Evolutionary conservation across 2,888 invertebrate genomes (phyloP).

Genomic region (Sepiola atlantica): DNA sequence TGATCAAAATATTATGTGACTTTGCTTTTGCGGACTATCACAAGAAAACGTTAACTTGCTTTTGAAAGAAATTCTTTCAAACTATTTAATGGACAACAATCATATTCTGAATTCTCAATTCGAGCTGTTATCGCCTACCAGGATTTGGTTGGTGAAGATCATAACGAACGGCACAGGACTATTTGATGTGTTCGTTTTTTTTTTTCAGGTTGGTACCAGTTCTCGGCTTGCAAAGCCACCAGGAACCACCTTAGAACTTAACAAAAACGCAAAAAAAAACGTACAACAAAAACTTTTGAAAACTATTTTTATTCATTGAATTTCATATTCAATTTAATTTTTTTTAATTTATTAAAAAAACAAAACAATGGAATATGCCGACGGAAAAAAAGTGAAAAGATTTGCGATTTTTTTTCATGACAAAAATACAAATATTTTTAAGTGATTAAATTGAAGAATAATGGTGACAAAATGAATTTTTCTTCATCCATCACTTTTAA

Average conservation of each 20-base stretch:
- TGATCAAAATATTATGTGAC: not conserved
- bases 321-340: not conserved
- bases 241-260: not conserved
- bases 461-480: not conserved
- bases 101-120: too few relatives aligned
- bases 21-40: not conserved
- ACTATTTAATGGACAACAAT: too few relatives aligned
- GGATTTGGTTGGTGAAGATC: too few relatives aligned
- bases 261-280: not conserved
- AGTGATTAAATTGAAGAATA: not conserved
- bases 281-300: not conserved
- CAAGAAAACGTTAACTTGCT: not conserved
- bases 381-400: not conserved
- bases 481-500: not conserved
- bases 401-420: not conserved
- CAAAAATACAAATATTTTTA: not conserved
- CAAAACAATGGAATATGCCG: not conserved
- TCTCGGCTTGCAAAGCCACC: not conserved
- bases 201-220: too few relatives aligned
- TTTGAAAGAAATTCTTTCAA: constrained; percentile 14
- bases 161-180: too few relatives aligned
- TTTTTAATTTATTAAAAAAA: not conserved
- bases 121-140: too few relatives aligned
- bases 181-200: too few relatives aligned
- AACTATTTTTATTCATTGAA: not conserved